Conservation (phyloP, 2,113 vertebrate species). For the Rattus rattus region DNA sequence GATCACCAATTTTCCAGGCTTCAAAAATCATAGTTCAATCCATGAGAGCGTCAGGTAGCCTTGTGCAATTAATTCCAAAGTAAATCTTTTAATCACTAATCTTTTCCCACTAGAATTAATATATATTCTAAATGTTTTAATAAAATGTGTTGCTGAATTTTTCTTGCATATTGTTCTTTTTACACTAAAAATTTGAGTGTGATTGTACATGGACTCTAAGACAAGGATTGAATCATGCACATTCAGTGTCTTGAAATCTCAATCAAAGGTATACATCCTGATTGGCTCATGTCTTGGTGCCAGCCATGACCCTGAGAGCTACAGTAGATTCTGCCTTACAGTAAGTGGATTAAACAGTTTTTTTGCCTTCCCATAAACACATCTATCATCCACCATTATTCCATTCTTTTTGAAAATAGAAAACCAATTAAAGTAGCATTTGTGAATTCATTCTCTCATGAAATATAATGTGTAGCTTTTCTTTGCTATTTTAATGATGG, state of each 20-base stretch:
- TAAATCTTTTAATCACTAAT: not conserved
- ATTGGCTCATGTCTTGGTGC: not conserved
- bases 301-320: not conserved
- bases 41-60: not conserved
- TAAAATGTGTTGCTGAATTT: not conserved
- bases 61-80: not conserved
- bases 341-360: not conserved
- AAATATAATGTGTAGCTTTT: slow-evolving; percentile 16
- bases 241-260: not conserved
- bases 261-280: not conserved
- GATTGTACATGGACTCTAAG: not conserved
- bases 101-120: not conserved
- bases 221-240: not conserved
- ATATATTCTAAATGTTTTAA: not conserved
- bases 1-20: not conserved
- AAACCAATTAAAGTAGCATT: slow-evolving; percentile 31
- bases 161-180: not conserved
- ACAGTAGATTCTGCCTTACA: not conserved
- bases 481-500: slow-evolving; percentile 21
- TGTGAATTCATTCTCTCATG: not conserved
- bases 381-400: not conserved
- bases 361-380: not conserved
- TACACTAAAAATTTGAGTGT: not conserved
- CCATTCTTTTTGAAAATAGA: not conserved
- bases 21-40: not conserved